Conservation (phyloP, 2,113 vertebrate genomes). For the Hucho hucho region DNA sequence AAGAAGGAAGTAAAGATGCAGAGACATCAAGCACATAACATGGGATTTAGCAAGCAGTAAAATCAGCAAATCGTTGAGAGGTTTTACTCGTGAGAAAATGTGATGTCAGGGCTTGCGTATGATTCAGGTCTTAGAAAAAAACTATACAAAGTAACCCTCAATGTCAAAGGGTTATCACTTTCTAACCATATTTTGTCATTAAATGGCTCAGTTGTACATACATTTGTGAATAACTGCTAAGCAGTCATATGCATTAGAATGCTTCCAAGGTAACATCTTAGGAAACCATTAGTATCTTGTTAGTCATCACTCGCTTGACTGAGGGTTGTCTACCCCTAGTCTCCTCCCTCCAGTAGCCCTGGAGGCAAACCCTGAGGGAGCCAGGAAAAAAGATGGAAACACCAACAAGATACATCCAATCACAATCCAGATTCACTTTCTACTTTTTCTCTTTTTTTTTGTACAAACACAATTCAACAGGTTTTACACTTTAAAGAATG, state of each 20-base stretch:
- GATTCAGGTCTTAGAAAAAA: conserved; percentile 35
- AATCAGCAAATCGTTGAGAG: conserved; percentile 31
- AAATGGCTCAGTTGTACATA: conserved; percentile 12
- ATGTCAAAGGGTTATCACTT: conserved; percentile 14
- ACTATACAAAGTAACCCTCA: conserved; percentile 65
- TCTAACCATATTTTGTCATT: conserved; percentile 17
- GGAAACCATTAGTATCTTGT: conserved; percentile 15
- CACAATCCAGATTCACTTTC: conserved; percentile 83
- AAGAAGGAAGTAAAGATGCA: conserved; percentile 47
- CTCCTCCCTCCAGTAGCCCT: conserved; percentile 9
- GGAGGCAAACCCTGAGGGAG: conserved; percentile 41
- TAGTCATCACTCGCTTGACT: conserved; percentile 20
- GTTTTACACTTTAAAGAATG: conserved; percentile 65
- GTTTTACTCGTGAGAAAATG: conserved; percentile 45
- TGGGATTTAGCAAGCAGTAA: conserved; percentile 60
- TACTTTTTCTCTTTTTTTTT: conserved; percentile 61
- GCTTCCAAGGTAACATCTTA: conserved; percentile 13
- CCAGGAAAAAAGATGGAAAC: conserved; percentile 55
- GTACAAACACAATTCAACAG: conserved; percentile 66
- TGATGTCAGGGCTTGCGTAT: conserved; percentile 50
- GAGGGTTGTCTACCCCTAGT: conserved; percentile 15
- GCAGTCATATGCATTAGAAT: conserved; percentile 1
- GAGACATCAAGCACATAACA: conserved; percentile 68
- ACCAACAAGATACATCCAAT: conserved; percentile 82
- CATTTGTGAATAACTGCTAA: neutral